Percentiles rank a stretch among this genome's conserved stretches.
Evolutionary conservation across 2,888 invertebrate species (phyloP).

Genomic region (Amphipyra berbera): DNA sequence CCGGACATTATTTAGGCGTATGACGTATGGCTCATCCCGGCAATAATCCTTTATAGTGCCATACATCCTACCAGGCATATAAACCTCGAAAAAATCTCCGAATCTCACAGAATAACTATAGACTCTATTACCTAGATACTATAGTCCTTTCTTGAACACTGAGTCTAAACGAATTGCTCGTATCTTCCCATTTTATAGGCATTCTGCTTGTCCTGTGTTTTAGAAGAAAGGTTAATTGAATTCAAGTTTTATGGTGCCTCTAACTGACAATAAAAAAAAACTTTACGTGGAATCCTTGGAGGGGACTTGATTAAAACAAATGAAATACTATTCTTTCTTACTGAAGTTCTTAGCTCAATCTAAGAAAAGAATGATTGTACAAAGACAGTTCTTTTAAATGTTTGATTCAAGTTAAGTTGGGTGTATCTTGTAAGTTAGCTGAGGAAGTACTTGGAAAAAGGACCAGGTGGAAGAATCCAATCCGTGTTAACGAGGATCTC

Average conservation of each 20-base stretch:
- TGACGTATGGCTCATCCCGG: slow-evolving; percentile 36
- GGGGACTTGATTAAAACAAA: slow-evolving; percentile 55
- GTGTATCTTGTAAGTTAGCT: background rate
- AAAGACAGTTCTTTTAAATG: slow-evolving; percentile 28
- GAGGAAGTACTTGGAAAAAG: no score
- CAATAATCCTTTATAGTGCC: slow-evolving; percentile 56
- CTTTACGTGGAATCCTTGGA: slow-evolving; percentile 44
- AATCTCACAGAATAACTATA: slow-evolving; percentile 46
- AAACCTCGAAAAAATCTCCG: slow-evolving; percentile 53
- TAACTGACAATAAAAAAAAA: slow-evolving; percentile 60
- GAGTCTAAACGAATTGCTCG: slow-evolving; percentile 62
- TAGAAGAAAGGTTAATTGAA: slow-evolving; percentile 67
- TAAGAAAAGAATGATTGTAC: slow-evolving; percentile 43
- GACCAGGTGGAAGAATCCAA: no score
- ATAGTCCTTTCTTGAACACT: slow-evolving; percentile 57
- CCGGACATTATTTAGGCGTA: slow-evolving; percentile 39
- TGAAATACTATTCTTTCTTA: slow-evolving; percentile 50
- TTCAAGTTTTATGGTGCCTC: slow-evolving; percentile 66
- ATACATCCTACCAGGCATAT: slow-evolving; percentile 48
- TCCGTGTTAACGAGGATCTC: no score
- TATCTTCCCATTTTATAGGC: slow-evolving; percentile 66
- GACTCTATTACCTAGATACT: slow-evolving; percentile 52
- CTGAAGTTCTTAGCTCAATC: slow-evolving; percentile 40
- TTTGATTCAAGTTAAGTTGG: slow-evolving; percentile 31
- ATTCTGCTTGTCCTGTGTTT: slow-evolving; percentile 57